Evolutionary conservation across 1,140 invertebrate species (phyloP).

Genomic region (Micrasema longulum): DNA sequence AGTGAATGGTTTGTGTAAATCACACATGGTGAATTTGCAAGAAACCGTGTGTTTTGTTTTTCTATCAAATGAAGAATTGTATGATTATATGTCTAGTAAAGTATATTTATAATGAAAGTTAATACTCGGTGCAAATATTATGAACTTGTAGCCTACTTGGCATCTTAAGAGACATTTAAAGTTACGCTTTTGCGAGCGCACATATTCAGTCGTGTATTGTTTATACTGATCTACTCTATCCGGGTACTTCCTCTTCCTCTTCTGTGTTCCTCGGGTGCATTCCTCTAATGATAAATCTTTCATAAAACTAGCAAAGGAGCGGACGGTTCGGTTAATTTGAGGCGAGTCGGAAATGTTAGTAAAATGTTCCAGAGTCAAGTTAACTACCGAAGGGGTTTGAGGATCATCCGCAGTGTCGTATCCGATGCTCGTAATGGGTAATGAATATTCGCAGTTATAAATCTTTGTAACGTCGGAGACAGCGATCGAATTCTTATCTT

Average conservation of each 20-base stretch:
- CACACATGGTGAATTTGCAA: no score
- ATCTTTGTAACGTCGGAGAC: slow-evolving; percentile 4
- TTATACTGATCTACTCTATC: slow-evolving; percentile 14
- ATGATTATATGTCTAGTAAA: no score
- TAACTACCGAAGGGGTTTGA: no score
- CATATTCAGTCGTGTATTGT: slow-evolving; percentile 3
- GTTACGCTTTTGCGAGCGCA: slow-evolving; percentile 6
- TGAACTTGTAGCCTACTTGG: slow-evolving; percentile 32
- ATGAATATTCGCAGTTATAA: slow-evolving; percentile 17
- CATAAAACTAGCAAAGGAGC: no score
- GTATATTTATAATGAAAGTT: no score
- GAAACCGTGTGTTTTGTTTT: no score
- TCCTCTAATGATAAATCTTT: slow-evolving; percentile 3
- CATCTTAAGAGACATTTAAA: slow-evolving; percentile 23
- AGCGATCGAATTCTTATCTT: neutral
- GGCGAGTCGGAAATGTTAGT: no score
- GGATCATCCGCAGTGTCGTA: neutral
- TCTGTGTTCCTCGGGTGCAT: neutral
- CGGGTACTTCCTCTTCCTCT: slow-evolving; percentile 17
- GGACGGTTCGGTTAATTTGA: no score
- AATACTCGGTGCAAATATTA: no score
- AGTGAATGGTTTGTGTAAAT: no score
- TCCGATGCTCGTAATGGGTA: neutral
- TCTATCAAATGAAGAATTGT: no score
- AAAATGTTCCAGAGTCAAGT: no score